Evolutionary conservation across 64 coral and sea anemone genomes (phyloP).

Genomic region (Cladopsammia gracilis): DNA sequence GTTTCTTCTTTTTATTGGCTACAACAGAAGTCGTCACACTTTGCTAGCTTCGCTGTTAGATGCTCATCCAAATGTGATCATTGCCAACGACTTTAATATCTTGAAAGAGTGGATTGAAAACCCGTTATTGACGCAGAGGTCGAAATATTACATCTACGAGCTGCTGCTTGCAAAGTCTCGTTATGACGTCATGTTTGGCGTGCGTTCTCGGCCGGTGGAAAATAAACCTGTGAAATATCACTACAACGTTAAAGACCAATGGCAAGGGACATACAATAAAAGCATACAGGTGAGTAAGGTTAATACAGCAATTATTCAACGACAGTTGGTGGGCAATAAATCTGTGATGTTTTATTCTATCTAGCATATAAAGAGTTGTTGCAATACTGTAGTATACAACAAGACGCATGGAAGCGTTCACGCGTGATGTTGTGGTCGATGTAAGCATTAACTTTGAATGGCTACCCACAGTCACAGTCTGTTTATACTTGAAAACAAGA

Average conservation of each 20-base stretch:
- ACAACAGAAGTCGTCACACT: conserved; percentile 14
- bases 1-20: conserved; percentile 39
- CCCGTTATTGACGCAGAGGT: neutral
- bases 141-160: conserved; percentile 32
- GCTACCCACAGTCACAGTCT: no score
- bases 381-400: no score
- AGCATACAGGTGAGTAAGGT: neutral
- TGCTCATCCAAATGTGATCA: conserved; percentile 32
- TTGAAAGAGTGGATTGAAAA: conserved; percentile 21
- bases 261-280: conserved; percentile 24
- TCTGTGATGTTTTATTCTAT: neutral
- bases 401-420: no score
- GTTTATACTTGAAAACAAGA: no score
- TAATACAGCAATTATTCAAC: neutral
- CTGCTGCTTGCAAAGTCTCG: conserved; percentile 23
- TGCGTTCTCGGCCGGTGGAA: conserved; percentile 1
- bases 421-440: no score
- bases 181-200: conserved; percentile 14
- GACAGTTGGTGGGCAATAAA: neutral
- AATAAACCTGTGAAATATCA: neutral
- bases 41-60: conserved; percentile 28
- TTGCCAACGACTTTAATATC: conserved; percentile 46
- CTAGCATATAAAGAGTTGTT: no score
- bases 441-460: no score
- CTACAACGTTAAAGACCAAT: conserved; percentile 19